A percentile compares a stretch with the other conserved stretches of the same genome.
Evolutionary conservation across 2,113 vertebrate genomes (phyloP).

Genomic region (Chionomys nivalis): DNA sequence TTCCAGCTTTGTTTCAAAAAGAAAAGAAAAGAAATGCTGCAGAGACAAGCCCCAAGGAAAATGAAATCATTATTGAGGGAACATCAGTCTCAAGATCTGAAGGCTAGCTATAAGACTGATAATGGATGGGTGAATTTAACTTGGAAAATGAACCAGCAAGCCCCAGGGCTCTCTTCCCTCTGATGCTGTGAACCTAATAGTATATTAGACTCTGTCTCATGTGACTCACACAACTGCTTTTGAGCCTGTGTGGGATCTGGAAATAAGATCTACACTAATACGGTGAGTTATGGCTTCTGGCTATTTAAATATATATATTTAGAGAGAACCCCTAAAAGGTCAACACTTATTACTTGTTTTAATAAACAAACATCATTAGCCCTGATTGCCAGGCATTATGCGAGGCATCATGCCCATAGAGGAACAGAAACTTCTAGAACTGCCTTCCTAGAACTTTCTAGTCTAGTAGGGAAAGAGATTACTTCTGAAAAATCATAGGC

Average conservation of each 20-base stretch:
- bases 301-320: not conserved
- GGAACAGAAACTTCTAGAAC: not conserved
- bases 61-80: not conserved
- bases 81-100: not conserved
- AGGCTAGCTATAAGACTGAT: not conserved
- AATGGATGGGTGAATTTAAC: not conserved
- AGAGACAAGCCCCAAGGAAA: slow-evolving; percentile 34
- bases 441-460: not conserved
- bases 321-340: not conserved
- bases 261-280: not conserved
- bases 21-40: not conserved
- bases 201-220: not conserved
- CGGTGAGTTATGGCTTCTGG: not conserved
- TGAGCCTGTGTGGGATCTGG: not conserved
- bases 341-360: not conserved
- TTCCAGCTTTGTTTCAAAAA: not conserved
- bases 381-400: too few species aligned
- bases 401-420: accelerated
- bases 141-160: slow-evolving; percentile 26
- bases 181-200: not conserved
- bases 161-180: slow-evolving; percentile 17
- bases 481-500: not conserved
- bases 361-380: not conserved
- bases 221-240: not conserved
- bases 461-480: not conserved